Base-by-base conservation (phyloP, 1,140 invertebrate genomes). In the Drosophila murphyi region DNA sequence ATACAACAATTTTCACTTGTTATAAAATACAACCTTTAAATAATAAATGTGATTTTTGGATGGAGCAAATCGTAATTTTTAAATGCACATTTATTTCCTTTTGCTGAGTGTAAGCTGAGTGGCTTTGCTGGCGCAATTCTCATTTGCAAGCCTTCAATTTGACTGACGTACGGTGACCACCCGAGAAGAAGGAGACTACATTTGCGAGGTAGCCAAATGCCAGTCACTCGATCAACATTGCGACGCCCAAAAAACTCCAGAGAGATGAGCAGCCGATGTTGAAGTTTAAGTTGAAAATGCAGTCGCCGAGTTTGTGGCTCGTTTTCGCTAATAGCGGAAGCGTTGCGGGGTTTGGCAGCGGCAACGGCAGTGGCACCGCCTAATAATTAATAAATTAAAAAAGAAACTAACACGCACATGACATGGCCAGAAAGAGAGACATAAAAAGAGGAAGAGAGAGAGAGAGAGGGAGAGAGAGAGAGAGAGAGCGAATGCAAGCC, bases 341-440 rank as follows among this genome's bases (percentile, higher is more conserved):
- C 82, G 67, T 65, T 64, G 61, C 10, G 62, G 61, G 71, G 47
- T 28, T 1, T 31, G n/a, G 52, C 45, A 29, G 54, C 31, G 55
- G 45, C 56, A 35, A 32, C 57, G 50, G 54, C 57, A 43, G n/a
- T n/a, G 39, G 64, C 67, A 82, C 83, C 83, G 83, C 83, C 83
- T 88, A 88, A 78, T 88, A 88, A 88, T 88, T 88, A 88, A 88
- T 89, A 88, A 88, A 88, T 88, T 88, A 74, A 88, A 86, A 89
- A 88, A 80, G 71, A 87, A 87, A 82, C 67, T 80, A 88, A 83
- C 83, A 88, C 85, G 83, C 83, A 88, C 80, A 80, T 72, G 80
- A 82, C 79, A 67, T 56, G 45, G 39, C 39, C 39, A 39, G 37
- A 20, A 20, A 48, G 8, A 37, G 52, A 62, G 41, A 32, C 37